phyloP scores from a whole-genome alignment of 2,113 vertebrate genomes.

The Neopipo cinnamomea region DNA sequence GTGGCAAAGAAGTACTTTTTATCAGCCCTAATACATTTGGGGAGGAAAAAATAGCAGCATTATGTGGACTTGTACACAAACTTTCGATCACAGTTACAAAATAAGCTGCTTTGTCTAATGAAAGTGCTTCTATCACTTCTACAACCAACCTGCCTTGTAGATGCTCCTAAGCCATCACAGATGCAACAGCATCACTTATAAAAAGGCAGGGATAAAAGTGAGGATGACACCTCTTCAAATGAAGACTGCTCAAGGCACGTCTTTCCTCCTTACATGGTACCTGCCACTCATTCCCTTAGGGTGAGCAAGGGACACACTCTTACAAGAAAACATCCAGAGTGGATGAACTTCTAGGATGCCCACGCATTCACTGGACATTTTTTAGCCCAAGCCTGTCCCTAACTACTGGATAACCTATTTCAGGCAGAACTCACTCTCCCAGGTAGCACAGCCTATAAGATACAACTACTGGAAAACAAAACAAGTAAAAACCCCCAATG shows the following conservation, averaged over 20 bases:
- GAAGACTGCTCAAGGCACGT: neutral
- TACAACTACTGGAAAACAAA: neutral
- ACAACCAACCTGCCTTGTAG: neutral
- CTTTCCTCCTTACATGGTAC: neutral
- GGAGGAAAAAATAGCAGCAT: neutral
- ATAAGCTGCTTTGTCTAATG: neutral
- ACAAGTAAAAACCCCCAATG: neutral
- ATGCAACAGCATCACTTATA: neutral
- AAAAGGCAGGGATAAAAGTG: neutral
- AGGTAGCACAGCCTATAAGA: neutral
- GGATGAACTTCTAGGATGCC: neutral
- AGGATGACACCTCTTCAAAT: neutral
- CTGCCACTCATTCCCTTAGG: neutral
- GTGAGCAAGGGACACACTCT: rapidly evolving
- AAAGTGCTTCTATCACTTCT: neutral
- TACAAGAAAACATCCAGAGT: neutral
- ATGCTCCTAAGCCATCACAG: neutral
- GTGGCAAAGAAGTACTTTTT: neutral
- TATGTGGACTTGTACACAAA: neutral
- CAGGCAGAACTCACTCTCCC: neutral
- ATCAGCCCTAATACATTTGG: neutral
- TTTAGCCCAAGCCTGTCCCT: neutral
- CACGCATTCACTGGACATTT: neutral
- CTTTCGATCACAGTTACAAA: neutral
- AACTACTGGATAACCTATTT: neutral